These are phyloP conservation scores for Tyrannus savana DNA, from an alignment of 2,113 vertebrate genomes.

Conservation along the genomic window DNA sequence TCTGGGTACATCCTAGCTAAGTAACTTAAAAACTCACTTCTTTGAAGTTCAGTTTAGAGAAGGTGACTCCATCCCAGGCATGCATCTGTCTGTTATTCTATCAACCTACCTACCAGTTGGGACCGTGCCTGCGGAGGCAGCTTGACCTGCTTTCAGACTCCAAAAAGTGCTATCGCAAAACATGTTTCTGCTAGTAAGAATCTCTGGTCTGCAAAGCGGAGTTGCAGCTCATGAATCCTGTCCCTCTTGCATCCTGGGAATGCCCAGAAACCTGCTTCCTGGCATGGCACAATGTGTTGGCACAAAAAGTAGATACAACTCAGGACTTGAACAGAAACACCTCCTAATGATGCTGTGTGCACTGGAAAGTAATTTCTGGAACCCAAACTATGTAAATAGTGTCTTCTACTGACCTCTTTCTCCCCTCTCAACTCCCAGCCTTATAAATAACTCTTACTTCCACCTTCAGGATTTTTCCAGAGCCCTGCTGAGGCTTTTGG, in stretches of 20 bases:
- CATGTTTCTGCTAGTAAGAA: neutral
- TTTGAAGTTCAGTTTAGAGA: neutral
- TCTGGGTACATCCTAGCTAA: neutral
- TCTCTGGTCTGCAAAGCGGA: neutral
- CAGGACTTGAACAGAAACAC: neutral
- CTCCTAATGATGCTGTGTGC: neutral
- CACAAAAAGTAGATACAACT: neutral
- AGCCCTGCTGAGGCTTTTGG: neutral
- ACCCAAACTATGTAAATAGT: constrained; percentile 46
- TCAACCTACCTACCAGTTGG: neutral
- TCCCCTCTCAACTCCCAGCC: constrained; percentile 18
- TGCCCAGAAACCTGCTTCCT: neutral
- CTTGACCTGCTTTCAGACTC: neutral
- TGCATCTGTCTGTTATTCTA: neutral
- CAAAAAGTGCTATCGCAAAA: neutral
- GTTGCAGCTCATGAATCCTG: neutral
- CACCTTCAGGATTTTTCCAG: constrained; percentile 58
- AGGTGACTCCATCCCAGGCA: neutral
- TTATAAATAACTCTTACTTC: constrained; percentile 62
- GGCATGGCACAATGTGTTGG: rapidly evolving
- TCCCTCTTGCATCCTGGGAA: rapidly evolving
- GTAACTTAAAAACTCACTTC: neutral
- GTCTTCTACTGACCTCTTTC: constrained; percentile 38
- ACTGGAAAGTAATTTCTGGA: constrained; percentile 38
- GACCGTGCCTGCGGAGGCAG: neutral